Evolutionary conservation across 37 sponge, comb jelly and placozoan species (phyloP).

Genomic region (Aphrocallistes beatrix): DNA sequence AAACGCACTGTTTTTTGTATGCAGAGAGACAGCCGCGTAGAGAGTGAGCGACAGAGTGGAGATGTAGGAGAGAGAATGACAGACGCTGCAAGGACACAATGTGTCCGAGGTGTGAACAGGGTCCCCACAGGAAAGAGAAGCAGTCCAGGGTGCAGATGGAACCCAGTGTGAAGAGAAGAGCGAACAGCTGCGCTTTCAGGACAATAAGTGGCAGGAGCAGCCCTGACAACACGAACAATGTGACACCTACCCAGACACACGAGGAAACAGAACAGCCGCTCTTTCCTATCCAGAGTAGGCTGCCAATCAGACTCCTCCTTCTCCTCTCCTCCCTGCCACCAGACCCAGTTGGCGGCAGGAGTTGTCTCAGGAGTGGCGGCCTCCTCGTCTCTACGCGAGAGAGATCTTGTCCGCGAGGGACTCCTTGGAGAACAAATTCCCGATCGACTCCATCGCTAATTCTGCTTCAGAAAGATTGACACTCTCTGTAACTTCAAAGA

Average conservation of each 20-base stretch:
- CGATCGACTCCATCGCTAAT: not conserved
- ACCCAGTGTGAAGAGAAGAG: slow-evolving; percentile 77
- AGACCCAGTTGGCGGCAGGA: too few relatives aligned
- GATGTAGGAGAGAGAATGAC: slow-evolving; percentile 71
- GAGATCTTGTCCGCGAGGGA: not conserved
- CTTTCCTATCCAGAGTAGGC: slow-evolving; percentile 28
- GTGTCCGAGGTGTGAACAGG: slow-evolving; percentile 74
- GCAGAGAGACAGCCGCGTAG: slow-evolving; percentile 56
- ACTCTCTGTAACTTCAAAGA: too few relatives aligned
- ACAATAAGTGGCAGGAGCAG: slow-evolving; percentile 65
- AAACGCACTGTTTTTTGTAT: not conserved
- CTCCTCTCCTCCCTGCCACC: not conserved
- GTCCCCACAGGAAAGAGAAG: slow-evolving; percentile 97
- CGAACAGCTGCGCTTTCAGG: slow-evolving; percentile 77
- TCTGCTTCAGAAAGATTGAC: too few relatives aligned
- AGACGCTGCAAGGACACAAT: slow-evolving; percentile 52
- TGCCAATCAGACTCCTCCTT: not conserved
- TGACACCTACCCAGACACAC: slow-evolving; percentile 40
- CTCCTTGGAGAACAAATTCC: not conserved
- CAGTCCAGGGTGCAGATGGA: slow-evolving; percentile 81
- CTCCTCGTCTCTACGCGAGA: too few relatives aligned
- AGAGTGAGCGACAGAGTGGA: slow-evolving; percentile 60
- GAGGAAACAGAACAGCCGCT: slow-evolving; percentile 70
- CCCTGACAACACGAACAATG: slow-evolving; percentile 52
- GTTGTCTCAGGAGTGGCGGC: too few relatives aligned